Conservation (phyloP, 2,113 vertebrate genomes). For the Chaetura pelagica region DNA sequence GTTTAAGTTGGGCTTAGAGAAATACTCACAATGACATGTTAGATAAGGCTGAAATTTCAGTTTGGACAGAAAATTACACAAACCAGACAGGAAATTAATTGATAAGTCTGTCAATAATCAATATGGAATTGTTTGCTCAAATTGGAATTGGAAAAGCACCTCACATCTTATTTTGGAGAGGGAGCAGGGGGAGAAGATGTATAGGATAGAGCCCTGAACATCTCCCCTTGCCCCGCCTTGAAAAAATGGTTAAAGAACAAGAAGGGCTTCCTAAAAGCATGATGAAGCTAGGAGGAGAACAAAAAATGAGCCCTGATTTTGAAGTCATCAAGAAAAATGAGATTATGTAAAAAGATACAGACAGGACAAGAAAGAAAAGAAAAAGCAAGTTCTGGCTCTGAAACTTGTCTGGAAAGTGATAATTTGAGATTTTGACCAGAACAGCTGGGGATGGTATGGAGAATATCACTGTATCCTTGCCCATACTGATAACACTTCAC, state of each 20-base stretch:
- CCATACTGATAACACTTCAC: neutral
- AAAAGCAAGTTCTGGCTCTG: neutral
- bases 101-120: neutral
- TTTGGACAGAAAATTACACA: neutral
- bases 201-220: neutral
- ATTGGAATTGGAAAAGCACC: neutral
- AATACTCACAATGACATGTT: neutral
- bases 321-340: neutral
- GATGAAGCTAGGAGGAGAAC: neutral
- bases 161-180: neutral
- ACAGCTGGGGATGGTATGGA: neutral
- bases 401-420: neutral
- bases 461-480: neutral
- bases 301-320: neutral
- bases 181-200: neutral
- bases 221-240: neutral
- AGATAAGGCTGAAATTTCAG: neutral
- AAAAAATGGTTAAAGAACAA: neutral
- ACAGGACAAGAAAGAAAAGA: neutral
- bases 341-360: neutral
- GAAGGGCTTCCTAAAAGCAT: neutral
- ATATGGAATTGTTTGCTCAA: neutral
- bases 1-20: neutral
- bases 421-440: conserved; percentile 13
- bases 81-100: neutral